These are phyloP conservation scores for Calyptomena viridis DNA, from an alignment of 2,113 vertebrate species.

Conservation along the genomic window DNA sequence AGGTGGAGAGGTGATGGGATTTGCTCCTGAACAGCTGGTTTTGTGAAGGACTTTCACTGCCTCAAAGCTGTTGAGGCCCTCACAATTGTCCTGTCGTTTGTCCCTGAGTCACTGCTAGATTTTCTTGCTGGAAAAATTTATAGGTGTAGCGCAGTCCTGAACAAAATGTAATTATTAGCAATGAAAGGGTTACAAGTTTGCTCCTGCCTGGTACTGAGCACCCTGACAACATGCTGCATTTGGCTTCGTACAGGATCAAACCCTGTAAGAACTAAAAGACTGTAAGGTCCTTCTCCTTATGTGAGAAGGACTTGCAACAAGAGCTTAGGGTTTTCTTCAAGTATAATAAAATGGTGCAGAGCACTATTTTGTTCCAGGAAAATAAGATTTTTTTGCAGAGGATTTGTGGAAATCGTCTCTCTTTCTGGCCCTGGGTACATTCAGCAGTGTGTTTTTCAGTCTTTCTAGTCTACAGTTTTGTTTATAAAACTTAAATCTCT, in stretches of 20 bases:
- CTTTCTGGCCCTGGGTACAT: neutral
- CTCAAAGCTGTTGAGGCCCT: conserved; percentile 47
- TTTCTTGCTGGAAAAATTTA: neutral
- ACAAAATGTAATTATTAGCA: neutral
- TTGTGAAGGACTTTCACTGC: conserved; percentile 39
- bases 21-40: conserved; percentile 52
- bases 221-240: neutral
- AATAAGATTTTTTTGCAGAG: neutral
- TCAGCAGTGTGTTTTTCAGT: neutral
- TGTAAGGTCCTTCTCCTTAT: neutral
- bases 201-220: neutral
- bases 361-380: neutral
- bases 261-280: neutral
- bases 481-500: conserved; percentile 53
- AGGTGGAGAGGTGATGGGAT: conserved; percentile 54
- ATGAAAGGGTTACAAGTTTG: neutral
- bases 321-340: neutral
- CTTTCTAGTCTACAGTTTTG: conserved; percentile 18
- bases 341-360: neutral
- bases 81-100: conserved; percentile 24
- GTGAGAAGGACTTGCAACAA: neutral
- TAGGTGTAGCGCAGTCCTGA: neutral
- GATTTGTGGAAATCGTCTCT: conserved; percentile 3
- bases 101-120: neutral
- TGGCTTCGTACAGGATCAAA: neutral